Evolutionary conservation across 2,888 invertebrate genomes (phyloP), one percentile per base, ranked within the genome.

Genomic region (Aporophyla nigra): DNA sequence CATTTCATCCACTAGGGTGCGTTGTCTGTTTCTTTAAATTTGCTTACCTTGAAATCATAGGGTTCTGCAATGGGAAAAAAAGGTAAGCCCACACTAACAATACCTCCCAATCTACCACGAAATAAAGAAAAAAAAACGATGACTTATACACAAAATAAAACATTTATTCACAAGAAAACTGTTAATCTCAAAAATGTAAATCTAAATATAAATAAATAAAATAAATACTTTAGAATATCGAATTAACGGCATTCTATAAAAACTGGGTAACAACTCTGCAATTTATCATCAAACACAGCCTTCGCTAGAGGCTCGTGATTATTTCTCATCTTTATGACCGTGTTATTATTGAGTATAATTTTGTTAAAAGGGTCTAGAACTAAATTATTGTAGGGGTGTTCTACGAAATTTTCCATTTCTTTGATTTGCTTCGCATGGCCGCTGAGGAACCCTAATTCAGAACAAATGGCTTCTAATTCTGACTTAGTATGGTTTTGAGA

Each of bases 391-490:
- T 93, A 90, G 12, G 91, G 91, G 75, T 93, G 86, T 24, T 89
- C 86, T 58, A 86, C 82, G n/a, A 87, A 83, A 53, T 89, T 88
- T 24, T 91, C 83, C 27, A 91, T 88, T 27, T 90, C 82, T 76
- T 92, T 87, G 40, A 97, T 90, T 90, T 95, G 94, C 80, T 93
- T 95, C 0, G 97, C 97, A 85, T 96, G 97, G 14, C 97, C 97
- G 33, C 97, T 96, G 80, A 94, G 91, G 87, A 97, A 98, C 14
- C 98, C 98, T 21, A 98, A 91, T 78, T 97, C 95, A 51, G 93
- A 91, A 91, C 98, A 98, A 80, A 98, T 97, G 21, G 96, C 93
- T 87, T 97, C 97, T 5, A 97, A 91, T 71, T 97, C 96, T 0
- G 93, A 91, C 65, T 96, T 97, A 1, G 97, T 97, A 74, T 97